These are phyloP conservation scores for Drosophila anomalata DNA, from an alignment of 2,888 invertebrate genomes.

Conservation along the genomic window DNA sequence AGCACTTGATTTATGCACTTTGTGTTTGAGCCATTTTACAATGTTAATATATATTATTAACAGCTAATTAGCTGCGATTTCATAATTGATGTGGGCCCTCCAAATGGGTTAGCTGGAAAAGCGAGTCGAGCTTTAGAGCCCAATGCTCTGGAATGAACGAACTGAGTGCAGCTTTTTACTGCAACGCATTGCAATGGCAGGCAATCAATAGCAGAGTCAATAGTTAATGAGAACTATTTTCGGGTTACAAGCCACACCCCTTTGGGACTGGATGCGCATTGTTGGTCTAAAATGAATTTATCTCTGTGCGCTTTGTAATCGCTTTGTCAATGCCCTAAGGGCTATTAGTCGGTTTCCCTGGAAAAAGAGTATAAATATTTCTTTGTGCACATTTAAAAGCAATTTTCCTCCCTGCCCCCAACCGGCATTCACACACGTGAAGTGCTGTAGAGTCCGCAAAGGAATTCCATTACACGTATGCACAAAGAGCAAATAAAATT, in stretches of 20 bases:
- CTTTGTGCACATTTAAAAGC: constrained; percentile 72
- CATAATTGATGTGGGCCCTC: constrained; percentile 52
- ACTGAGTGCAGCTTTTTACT: neutral
- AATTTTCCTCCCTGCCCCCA: constrained; percentile 52
- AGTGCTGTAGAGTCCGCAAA: constrained; percentile 16
- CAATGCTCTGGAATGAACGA: constrained; percentile 28
- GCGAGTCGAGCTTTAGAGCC: constrained; percentile 1
- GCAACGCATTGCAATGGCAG: constrained; percentile 8
- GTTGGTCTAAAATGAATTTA: constrained; percentile 32
- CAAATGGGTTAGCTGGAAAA: constrained; percentile 10
- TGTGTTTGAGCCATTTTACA: constrained; percentile 54
- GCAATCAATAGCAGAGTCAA: constrained; percentile 32
- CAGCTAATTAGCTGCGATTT: constrained; percentile 72
- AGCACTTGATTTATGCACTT: constrained; percentile 67
- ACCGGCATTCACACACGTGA: constrained; percentile 17
- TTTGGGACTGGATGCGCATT: constrained; percentile 17
- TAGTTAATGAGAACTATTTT: constrained; percentile 39
- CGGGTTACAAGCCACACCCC: constrained; percentile 22
- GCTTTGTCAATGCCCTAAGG: constrained; percentile 53
- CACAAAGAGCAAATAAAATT: constrained; percentile 53
- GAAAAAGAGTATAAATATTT: constrained; percentile 57
- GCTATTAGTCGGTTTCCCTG: constrained; percentile 61
- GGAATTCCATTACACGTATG: constrained; percentile 61
- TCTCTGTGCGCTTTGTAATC: constrained; percentile 47
- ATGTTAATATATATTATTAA: constrained; percentile 73